Percentiles rank a stretch among this genome's conserved stretches.
Evolutionary conservation across 2,113 vertebrate genomes (phyloP).

Genomic region (Malurus elegans): DNA sequence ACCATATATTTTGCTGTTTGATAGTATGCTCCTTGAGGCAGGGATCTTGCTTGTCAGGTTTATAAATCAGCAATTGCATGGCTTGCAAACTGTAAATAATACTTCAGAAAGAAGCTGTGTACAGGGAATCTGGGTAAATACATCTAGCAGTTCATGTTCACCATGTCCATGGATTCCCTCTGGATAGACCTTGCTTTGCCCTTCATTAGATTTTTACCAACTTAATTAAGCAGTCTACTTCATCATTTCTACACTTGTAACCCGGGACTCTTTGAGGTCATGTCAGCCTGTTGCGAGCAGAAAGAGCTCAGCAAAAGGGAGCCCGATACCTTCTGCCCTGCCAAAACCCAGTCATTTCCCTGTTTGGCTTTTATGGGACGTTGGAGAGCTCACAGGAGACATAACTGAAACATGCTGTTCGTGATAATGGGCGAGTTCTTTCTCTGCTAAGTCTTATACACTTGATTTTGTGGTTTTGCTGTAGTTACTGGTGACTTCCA

Average conservation of each 20-base stretch:
- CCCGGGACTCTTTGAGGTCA: neutral
- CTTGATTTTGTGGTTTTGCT: slow-evolving; percentile 20
- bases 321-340: neutral
- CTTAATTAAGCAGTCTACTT: neutral
- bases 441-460: neutral
- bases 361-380: slow-evolving; percentile 4
- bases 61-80: neutral
- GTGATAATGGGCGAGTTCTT: neutral
- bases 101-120: neutral
- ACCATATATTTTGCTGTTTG: neutral
- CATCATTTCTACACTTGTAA: neutral
- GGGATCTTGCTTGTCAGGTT: neutral
- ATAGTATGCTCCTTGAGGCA: slow-evolving; percentile 1
- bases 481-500: slow-evolving; percentile 3
- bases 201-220: slow-evolving; percentile 13
- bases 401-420: neutral
- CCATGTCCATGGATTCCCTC: neutral
- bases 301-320: neutral
- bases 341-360: neutral
- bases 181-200: neutral
- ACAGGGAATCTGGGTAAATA: neutral
- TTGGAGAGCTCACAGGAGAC: neutral
- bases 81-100: neutral
- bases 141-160: neutral
- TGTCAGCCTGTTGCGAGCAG: neutral